Percentiles rank a stretch among this genome's conserved stretches.
Conservation (phyloP, 1,140 invertebrate genomes). For the Drosophila parabipectinata region DNA sequence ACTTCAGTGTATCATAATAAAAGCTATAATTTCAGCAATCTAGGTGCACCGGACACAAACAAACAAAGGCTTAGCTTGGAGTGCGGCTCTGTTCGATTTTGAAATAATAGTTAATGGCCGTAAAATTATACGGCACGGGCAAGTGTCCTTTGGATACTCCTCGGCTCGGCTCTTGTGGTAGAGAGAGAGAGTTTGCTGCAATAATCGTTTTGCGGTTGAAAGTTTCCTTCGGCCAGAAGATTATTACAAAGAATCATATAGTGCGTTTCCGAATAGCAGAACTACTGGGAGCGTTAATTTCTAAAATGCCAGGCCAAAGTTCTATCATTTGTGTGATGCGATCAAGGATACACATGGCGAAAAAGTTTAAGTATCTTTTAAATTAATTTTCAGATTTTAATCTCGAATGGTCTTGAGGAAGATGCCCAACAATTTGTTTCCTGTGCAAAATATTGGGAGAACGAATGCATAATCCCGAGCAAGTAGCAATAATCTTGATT, state of each 20-base stretch:
- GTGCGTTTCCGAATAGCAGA: not conserved
- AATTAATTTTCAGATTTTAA: too few species aligned
- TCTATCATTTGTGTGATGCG: not conserved
- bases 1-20: constrained; percentile 75
- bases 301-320: not conserved
- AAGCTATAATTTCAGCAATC: constrained; percentile 74
- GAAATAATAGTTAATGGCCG: constrained; percentile 81
- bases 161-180: constrained; percentile 8
- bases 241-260: constrained; percentile 44
- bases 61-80: constrained; percentile 58
- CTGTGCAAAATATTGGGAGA: not conserved
- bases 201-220: constrained; percentile 58
- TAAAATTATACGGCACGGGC: constrained; percentile 74
- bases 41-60: constrained; percentile 60
- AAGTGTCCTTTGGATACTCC: constrained; percentile 43
- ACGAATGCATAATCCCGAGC: not conserved
- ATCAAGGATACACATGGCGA: too few species aligned
- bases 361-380: too few species aligned
- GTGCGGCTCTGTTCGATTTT: constrained; percentile 56
- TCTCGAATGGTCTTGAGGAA: too few species aligned
- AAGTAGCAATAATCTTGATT: constrained; percentile 41
- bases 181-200: constrained; percentile 25
- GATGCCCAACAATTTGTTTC: not conserved
- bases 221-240: constrained; percentile 25
- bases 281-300: not conserved